Conservation (phyloP, 2,888 invertebrate species). For the Cephus pygmeus region DNA sequence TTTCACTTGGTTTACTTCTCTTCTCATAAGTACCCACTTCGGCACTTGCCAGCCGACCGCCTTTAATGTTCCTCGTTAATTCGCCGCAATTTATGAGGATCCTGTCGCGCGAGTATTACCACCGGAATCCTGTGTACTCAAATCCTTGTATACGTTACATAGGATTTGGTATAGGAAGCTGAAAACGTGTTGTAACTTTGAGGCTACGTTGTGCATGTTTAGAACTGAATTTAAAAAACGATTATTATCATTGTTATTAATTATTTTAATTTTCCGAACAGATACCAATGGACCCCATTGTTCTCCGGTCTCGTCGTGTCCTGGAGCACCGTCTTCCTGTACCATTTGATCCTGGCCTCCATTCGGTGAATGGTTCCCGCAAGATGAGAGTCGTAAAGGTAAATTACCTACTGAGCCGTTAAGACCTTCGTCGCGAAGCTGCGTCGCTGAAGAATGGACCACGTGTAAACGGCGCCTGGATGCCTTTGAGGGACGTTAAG, state of each 20-base stretch:
- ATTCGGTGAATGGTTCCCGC: slow-evolving; percentile 23
- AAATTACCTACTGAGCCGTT: slow-evolving; percentile 31
- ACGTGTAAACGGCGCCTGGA: not conserved
- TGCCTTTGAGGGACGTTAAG: not conserved
- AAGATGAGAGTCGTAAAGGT: slow-evolving; percentile 28
- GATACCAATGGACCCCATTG: not conserved
- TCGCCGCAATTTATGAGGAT: slow-evolving; percentile 1
- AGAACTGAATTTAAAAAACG: not conserved
- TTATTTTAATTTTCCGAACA: not conserved
- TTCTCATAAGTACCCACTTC: slow-evolving; percentile 1
- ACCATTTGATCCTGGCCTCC: slow-evolving; percentile 24
- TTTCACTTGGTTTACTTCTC: slow-evolving; percentile 4
- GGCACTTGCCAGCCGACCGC: not conserved
- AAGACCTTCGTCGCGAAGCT: slow-evolving; percentile 18
- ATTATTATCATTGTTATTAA: not conserved
- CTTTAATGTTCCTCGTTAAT: slow-evolving; percentile 3
- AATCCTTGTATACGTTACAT: not conserved
- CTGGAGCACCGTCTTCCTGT: slow-evolving; percentile 14
- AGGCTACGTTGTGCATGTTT: not conserved
- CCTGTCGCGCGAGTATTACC: not conserved
- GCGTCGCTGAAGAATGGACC: not conserved
- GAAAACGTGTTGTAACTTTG: not conserved
- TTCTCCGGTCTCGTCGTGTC: not conserved
- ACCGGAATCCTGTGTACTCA: not conserved
- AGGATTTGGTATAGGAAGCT: not conserved